These are phyloP conservation scores for Caenorhabditis inopinata DNA, from an alignment of 1,140 invertebrate genomes.

Conservation along the genomic window DNA sequence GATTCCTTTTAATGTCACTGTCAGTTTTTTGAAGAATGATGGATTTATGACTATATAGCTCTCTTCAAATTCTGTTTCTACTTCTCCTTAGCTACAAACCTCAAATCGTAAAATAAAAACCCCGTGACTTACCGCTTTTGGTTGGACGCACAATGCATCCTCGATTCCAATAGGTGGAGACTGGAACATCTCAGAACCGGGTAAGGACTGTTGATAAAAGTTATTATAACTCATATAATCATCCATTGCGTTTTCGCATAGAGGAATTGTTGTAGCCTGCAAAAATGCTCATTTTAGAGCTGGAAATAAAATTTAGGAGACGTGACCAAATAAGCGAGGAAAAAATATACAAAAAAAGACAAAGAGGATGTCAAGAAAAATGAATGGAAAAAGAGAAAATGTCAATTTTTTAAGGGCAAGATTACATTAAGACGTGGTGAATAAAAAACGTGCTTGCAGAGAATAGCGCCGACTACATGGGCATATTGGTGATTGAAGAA, in stretches of 20 bases:
- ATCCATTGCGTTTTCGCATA: constrained; percentile 19
- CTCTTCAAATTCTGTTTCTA: neutral
- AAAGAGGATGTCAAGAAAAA: neutral
- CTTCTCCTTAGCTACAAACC: neutral
- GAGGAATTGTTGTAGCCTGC: neutral
- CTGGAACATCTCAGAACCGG: constrained; percentile 8
- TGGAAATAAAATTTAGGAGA: neutral
- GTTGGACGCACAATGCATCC: neutral
- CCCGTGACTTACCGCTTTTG: neutral
- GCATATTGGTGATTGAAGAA: no score
- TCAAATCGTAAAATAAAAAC: neutral
- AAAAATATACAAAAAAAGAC: neutral
- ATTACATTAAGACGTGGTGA: no score
- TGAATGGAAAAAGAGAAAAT: no score
- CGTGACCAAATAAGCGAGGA: neutral
- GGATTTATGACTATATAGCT: neutral
- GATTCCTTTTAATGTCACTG: constrained; percentile 11
- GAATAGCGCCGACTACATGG: no score
- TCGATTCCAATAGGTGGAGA: neutral
- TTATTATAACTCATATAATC: constrained; percentile 21
- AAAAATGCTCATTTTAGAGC: neutral
- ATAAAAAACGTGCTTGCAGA: no score
- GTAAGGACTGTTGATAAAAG: neutral
- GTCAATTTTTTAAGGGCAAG: no score
- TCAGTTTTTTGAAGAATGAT: neutral